Conservation (phyloP, 1,140 invertebrate genomes). For the Halyomorpha halys region DNA sequence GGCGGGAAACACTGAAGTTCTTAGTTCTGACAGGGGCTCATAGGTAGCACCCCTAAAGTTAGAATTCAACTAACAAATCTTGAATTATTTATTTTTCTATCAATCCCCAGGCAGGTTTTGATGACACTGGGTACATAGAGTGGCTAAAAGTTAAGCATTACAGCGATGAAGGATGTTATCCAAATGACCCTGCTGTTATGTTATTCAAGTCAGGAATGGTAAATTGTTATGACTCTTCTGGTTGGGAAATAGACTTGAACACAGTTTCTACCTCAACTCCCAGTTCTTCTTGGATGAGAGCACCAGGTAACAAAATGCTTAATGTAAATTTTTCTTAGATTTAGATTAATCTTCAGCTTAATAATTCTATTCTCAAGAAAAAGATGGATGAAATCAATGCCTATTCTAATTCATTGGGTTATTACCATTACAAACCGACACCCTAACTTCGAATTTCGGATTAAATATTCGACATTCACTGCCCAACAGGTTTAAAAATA, state of each 20-base stretch:
- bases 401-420: too few species aligned
- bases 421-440: too few species aligned
- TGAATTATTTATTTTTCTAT: not conserved
- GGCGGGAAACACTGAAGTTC: too few species aligned
- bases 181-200: constrained; percentile 44
- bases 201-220: constrained; percentile 16
- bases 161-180: constrained; percentile 48
- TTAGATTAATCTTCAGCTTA: not conserved
- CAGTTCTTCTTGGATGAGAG: constrained; percentile 47
- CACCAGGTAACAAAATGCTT: constrained; percentile 44
- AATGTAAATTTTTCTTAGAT: not conserved
- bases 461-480: too few species aligned
- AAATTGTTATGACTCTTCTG: constrained; percentile 40
- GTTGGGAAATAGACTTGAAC: constrained; percentile 44
- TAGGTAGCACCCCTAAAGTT: too few species aligned
- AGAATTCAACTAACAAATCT: too few species aligned
- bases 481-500: too few species aligned
- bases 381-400: too few species aligned
- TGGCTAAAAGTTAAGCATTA: constrained; percentile 50
- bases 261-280: constrained; percentile 50
- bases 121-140: constrained; percentile 54
- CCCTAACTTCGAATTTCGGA: too few species aligned
- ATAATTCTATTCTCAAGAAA: too few species aligned
- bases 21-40: too few species aligned
- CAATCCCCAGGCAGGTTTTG: constrained; percentile 43